phyloP scores from a whole-genome alignment of 2,888 invertebrate species.

The Strigamia maritima region DNA sequence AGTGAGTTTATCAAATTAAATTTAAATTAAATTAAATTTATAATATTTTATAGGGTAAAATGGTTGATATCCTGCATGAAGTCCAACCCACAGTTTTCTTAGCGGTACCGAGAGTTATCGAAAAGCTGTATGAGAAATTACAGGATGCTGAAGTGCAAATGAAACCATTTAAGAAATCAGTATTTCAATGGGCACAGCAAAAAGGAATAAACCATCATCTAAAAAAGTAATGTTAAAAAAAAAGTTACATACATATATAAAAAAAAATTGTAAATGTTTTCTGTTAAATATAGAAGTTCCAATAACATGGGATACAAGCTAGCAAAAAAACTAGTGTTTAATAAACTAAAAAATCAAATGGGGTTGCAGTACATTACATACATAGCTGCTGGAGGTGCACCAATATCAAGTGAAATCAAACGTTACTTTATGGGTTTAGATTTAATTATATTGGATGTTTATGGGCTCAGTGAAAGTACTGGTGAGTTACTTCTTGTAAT shows the following conservation, averaged over 20 bases:
- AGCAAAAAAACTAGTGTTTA: not conserved
- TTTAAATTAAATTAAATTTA: not conserved
- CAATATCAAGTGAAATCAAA: not conserved
- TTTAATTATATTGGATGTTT: not conserved
- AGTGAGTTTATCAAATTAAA: not conserved
- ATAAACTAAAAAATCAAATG: not conserved
- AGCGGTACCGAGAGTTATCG: slow-evolving; percentile 1
- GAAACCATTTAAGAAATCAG: not conserved
- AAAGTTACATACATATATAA: too few relatives aligned
- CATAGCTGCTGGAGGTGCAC: slow-evolving; percentile 1
- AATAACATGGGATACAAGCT: not conserved
- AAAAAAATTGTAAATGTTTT: not conserved
- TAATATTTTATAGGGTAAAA: not conserved
- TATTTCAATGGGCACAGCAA: slow-evolving; percentile 1
- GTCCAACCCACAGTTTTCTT: not conserved
- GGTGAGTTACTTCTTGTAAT: not conserved
- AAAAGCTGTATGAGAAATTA: slow-evolving; percentile 1
- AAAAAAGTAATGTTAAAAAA: not conserved
- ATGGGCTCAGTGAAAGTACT: slow-evolving; percentile 5
- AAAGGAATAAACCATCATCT: not conserved
- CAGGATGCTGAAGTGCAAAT: not conserved
- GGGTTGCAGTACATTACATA: not conserved
- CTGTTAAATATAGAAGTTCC: not conserved
- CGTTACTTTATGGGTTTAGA: not conserved
- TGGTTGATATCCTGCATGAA: not conserved